These are phyloP conservation scores for Sepiola atlantica DNA, from an alignment of 2,888 invertebrate species.

Conservation along the genomic window DNA sequence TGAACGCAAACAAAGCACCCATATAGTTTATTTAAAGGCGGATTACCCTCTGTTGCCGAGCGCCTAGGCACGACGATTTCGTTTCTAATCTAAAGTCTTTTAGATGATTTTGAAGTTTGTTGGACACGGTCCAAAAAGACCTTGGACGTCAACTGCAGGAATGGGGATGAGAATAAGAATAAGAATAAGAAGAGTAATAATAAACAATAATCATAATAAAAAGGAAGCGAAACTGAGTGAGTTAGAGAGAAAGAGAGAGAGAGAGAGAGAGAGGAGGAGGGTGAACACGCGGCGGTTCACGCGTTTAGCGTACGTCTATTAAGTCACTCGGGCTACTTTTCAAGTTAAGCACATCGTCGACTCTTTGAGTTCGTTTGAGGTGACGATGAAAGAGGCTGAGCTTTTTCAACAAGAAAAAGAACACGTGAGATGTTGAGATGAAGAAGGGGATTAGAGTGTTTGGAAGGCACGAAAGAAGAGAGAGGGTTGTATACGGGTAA, in stretches of 20 bases:
- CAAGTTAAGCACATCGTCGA: not conserved
- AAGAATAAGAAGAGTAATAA: no score
- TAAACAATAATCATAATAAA: not conserved
- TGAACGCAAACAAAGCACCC: not conserved
- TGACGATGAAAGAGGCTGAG: not conserved
- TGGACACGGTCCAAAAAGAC: not conserved
- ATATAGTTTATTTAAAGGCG: not conserved
- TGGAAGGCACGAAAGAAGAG: not conserved
- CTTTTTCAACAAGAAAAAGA: slow-evolving; percentile 13
- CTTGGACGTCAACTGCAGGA: not conserved
- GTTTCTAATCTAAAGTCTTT: not conserved
- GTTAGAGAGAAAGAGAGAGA: not conserved
- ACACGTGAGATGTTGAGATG: not conserved
- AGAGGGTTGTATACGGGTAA: not conserved
- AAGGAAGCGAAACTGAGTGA: not conserved
- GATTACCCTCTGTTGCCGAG: not conserved
- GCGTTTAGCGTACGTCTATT: not conserved
- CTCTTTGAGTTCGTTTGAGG: slow-evolving; percentile 10
- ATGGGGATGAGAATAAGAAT: not conserved
- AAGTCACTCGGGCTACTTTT: not conserved
- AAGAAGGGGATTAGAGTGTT: not conserved
- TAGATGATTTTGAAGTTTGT: slow-evolving; percentile 11
- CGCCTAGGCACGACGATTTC: not conserved
- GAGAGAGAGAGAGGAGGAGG: no score
- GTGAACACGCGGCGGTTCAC: not conserved